Base-by-base conservation (phyloP, 2,797 vertebrate genomes). In the Acridotheres tristis region DNA sequence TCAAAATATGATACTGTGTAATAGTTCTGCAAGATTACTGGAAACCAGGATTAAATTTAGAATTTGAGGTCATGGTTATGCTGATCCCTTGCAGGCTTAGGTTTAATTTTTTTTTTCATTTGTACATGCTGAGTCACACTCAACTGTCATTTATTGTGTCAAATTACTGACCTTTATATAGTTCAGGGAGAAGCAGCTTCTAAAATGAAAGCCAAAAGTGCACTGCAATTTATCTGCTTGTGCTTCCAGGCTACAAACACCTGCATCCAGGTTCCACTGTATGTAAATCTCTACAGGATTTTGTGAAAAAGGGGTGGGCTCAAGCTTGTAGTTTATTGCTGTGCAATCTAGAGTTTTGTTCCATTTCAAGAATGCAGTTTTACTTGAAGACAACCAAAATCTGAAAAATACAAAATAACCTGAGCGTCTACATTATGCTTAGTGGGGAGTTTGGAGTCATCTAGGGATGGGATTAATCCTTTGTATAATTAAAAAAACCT, bases 161-260 rank as follows among this genome's bases (percentile, higher is more conserved):
- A 73, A 27, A 54, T 93, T 93, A 89, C 91, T 53, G 81, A 94
- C 90, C 86, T 95, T 93, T 95, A 89, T 93, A 92, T 93, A 95
- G 90, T 40, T 36, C 34, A 42, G 26, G 42, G 71, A 50, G 27
- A 94, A 61, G 42, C 38, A 68, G 50, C 63, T 78, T 84, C 88
- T 69, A 61, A 79, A 92, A 69, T 9, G 42, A 82, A 73, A 94
- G 69, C 51, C 8, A 4, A 19, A 34, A 72, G 30, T 4, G 3
- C 51, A 3, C 78, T 36, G 78, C 38, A 61, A 72, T 53, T 71
- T 67, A 27, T 67, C 51, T 85, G 55, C 32, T 17, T 68, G 58
- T 59, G 45, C 4, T 3, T 11, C 47, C 54, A 77, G 68, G 50
- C 62, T 80, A 51, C 36, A 83, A 75, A 67, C 54, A 13, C 25